These are phyloP conservation scores for Hoplodrina ambigua DNA, from an alignment of 2,888 invertebrate genomes.

Conservation along the genomic window DNA sequence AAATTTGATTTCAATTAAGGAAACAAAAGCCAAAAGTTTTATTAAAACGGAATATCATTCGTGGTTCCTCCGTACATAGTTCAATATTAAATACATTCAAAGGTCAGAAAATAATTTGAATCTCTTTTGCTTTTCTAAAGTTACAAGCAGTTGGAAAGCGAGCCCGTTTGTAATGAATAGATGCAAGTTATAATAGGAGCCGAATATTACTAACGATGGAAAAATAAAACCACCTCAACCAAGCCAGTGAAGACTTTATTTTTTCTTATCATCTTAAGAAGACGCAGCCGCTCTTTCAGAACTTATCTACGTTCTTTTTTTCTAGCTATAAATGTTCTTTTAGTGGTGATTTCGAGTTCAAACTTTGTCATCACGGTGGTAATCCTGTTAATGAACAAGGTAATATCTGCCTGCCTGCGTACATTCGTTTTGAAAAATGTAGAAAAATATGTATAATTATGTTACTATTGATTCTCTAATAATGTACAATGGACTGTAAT, in stretches of 20 bases:
- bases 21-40: slow-evolving; percentile 86
- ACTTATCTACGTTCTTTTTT: not conserved
- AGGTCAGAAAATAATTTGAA: slow-evolving; percentile 68
- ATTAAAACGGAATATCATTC: slow-evolving; percentile 82
- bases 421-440: no score
- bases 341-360: not conserved
- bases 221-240: slow-evolving; percentile 5
- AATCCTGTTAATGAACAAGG: slow-evolving; percentile 8
- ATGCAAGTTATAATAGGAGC: slow-evolving; percentile 24
- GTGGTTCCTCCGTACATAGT: slow-evolving; percentile 70
- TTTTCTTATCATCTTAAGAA: slow-evolving; percentile 21
- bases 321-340: not conserved
- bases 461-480: no score
- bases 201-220: slow-evolving; percentile 9
- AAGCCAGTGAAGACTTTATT: not conserved
- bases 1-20: slow-evolving; percentile 87
- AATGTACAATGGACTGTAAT: no score
- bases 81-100: slow-evolving; percentile 73
- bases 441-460: no score
- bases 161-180: slow-evolving; percentile 32
- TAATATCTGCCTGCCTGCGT: not conserved
- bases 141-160: slow-evolving; percentile 30
- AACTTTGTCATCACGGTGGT: not conserved
- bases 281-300: slow-evolving; percentile 5
- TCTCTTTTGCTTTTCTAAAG: slow-evolving; percentile 54